Percentiles rank a stretch among this genome's conserved stretches.
Conservation (phyloP, 2,888 invertebrate species). For the Latheticus oryzae region DNA sequence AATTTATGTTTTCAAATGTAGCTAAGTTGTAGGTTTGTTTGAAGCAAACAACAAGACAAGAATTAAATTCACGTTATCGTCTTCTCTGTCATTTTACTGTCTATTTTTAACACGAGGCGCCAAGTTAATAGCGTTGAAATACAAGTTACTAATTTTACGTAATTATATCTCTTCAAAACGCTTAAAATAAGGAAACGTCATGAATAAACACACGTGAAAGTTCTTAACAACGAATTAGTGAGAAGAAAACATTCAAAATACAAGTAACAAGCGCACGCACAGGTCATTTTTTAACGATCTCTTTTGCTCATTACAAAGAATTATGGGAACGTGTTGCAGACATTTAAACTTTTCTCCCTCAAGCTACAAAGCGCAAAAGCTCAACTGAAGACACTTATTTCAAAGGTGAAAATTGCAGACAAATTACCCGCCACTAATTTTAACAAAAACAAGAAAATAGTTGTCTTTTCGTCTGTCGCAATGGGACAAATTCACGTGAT, state of each 20-base stretch:
- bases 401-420: no score
- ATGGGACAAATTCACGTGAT: no score
- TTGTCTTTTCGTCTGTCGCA: no score
- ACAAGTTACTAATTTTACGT: conserved; percentile 31
- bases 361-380: no score
- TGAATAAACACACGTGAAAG: conserved; percentile 18
- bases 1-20: conserved; percentile 28
- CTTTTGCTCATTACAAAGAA: conserved; percentile 13
- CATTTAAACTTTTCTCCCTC: no score
- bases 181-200: conserved; percentile 19
- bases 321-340: conserved; percentile 1
- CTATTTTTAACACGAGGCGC: conserved; percentile 32
- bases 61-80: conserved; percentile 13
- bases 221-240: conserved; percentile 7
- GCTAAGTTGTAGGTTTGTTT: conserved; percentile 4
- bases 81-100: not conserved
- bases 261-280: conserved; percentile 14
- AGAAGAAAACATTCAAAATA: no score
- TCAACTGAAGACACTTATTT: no score
- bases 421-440: no score
- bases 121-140: conserved; percentile 25
- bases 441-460: no score
- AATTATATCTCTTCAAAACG: conserved; percentile 22
- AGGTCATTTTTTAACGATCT: conserved; percentile 17
- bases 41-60: conserved; percentile 1